Conservation (phyloP, 2,113 vertebrate species). For the Phylloscopus trochilus region DNA sequence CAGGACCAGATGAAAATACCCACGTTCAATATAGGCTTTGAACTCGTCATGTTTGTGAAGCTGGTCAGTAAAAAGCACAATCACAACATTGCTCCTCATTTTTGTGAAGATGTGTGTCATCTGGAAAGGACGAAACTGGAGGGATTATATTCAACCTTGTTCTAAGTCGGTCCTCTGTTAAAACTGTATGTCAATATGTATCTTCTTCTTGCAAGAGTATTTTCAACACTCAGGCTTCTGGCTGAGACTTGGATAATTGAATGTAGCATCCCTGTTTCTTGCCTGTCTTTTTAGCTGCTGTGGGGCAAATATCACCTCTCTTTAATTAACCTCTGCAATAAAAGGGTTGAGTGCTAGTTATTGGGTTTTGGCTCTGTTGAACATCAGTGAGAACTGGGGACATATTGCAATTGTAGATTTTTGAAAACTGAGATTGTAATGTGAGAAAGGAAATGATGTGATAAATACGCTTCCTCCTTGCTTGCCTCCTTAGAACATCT, state of each 20-base stretch:
- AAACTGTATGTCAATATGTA: rapidly evolving
- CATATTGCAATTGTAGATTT: not conserved
- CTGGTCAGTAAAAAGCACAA: not conserved
- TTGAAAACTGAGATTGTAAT: not conserved
- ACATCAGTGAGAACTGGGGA: not conserved
- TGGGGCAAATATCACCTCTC: not conserved
- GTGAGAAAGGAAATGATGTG: not conserved
- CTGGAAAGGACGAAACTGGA: rapidly evolving
- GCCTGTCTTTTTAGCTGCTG: not conserved
- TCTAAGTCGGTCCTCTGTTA: not conserved
- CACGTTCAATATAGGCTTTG: not conserved
- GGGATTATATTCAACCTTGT: not conserved
- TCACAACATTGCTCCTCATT: not conserved
- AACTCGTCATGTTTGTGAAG: not conserved
- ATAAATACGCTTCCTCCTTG: not conserved
- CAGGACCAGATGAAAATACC: not conserved
- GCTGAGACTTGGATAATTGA: not conserved
- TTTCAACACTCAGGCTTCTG: not conserved
- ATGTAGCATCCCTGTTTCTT: not conserved
- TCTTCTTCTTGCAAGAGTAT: not conserved
- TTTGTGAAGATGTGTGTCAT: not conserved
- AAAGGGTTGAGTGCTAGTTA: not conserved
- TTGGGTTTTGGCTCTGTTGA: not conserved
- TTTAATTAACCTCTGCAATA: not conserved
- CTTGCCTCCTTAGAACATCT: not conserved